These are phyloP conservation scores for Aurelia sp. DNA, from an alignment of 30 jellyfish, hydroid and myxozoan species.

Conservation along the genomic window DNA sequence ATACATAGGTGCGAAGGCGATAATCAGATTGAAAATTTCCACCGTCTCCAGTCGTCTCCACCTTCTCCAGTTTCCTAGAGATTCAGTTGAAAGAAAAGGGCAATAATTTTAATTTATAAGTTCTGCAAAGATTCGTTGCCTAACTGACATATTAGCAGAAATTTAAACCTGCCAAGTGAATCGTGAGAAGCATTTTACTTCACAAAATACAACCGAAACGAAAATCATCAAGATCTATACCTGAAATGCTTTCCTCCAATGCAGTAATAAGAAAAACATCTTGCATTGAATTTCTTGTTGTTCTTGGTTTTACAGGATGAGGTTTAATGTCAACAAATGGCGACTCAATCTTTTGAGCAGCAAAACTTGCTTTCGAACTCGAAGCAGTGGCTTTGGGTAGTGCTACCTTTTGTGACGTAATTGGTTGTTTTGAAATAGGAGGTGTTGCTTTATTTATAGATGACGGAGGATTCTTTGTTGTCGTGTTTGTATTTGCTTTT, in stretches of 20 bases:
- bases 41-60: no score
- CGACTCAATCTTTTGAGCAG: constrained; percentile 49
- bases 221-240: neutral
- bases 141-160: no score
- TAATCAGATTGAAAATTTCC: no score
- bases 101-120: no score
- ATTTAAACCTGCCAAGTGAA: neutral
- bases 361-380: constrained; percentile 41
- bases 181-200: neutral
- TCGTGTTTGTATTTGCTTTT: neutral
- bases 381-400: constrained; percentile 20
- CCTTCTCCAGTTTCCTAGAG: no score
- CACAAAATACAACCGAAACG: neutral
- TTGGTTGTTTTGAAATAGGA: constrained; percentile 6
- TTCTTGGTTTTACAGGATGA: constrained; percentile 95
- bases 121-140: no score
- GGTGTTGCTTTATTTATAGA: constrained; percentile 5
- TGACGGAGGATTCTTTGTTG: constrained; percentile 6
- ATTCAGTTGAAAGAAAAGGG: no score
- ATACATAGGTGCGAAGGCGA: no score
- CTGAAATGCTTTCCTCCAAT: constrained; percentile 95
- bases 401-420: neutral
- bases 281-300: constrained; percentile 98
- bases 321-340: constrained; percentile 84
- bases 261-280: constrained; percentile 94